Base-by-base conservation (phyloP, 2,888 invertebrate genomes). In the Orthosia gothica region DNA sequence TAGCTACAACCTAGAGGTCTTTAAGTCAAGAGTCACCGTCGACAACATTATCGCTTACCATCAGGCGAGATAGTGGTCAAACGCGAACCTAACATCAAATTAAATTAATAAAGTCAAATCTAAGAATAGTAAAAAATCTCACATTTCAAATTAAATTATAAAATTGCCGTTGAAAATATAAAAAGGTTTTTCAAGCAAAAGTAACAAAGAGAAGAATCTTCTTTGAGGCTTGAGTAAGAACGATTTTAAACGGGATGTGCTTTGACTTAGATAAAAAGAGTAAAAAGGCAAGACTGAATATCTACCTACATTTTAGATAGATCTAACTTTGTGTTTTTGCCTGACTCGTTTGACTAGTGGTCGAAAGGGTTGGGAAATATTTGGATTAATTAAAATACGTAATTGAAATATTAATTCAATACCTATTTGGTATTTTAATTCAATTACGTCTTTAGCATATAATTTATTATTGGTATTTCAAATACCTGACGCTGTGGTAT, bases 331-430 rank as follows among this genome's bases (percentile, higher is more conserved):
- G 40, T 32, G 40, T 40, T 1, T 40, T 9, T 40, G 40, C 40
- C 40, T 40, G 40, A 40, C 1, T 40, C 40, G 9, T 9, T 9
- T 7, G 9, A 9, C 9, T 40, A 40, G 40, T 40, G 40, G 7
- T 40, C 40, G 40, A 0, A 23, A 57, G 65, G 54, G 54, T 65
- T 65, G 45, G 65, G 54, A 40, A 65, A 54, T 65, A 65, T 65
- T 65, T 52, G 13, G 55, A 65, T 65, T 52, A 65, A 65, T 65
- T 65, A 65, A 65, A 65, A 65, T 65, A 65, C 64, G 64, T 65
- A 65, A 65, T 65, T 66, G 45, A 66, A 66, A 66, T 66, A 40
- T 9, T 9, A 7, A 32, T 32, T 32, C 32, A 32, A 40, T 40
- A 40, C 9, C 9, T 40, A 40, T 40, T 40, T 40, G 40, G 26